Conservation (phyloP, 1,140 invertebrate genomes). For the Meloidogyne hapla region DNA sequence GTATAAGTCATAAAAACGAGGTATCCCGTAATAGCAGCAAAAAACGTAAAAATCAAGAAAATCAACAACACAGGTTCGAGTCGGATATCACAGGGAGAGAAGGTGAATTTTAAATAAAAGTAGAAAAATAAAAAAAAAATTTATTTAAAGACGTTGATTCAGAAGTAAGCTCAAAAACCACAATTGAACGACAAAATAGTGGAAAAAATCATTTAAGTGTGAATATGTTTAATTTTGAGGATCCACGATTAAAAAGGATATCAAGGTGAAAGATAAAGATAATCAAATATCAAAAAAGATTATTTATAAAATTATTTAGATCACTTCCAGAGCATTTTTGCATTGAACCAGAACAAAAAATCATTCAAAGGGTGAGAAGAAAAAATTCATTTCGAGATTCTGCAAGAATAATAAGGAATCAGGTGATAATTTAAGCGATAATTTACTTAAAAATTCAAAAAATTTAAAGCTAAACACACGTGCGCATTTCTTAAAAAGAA, state of each 20-base stretch:
- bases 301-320: not conserved
- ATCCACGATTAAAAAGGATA: not conserved
- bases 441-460: not conserved
- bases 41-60: not conserved
- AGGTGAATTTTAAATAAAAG: not conserved
- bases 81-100: not conserved
- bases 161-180: not conserved
- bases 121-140: no score
- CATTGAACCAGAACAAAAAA: constrained; percentile 13
- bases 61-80: not conserved
- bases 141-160: not conserved
- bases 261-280: not conserved
- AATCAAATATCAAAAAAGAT: not conserved
- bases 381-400: constrained; percentile 30
- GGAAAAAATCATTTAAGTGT: not conserved
- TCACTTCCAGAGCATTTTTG: constrained; percentile 7
- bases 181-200: not conserved
- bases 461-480: constrained; percentile 13
- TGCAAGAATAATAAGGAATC: constrained; percentile 27
- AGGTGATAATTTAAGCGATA: constrained; percentile 8
- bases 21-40: not conserved
- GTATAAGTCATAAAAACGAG: not conserved
- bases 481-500: constrained; percentile 23
- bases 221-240: not conserved
- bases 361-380: not conserved